Percentiles rank a stretch among this genome's conserved stretches.
Conservation (phyloP, 2,113 vertebrate species). For the Sardina pilchardus region DNA sequence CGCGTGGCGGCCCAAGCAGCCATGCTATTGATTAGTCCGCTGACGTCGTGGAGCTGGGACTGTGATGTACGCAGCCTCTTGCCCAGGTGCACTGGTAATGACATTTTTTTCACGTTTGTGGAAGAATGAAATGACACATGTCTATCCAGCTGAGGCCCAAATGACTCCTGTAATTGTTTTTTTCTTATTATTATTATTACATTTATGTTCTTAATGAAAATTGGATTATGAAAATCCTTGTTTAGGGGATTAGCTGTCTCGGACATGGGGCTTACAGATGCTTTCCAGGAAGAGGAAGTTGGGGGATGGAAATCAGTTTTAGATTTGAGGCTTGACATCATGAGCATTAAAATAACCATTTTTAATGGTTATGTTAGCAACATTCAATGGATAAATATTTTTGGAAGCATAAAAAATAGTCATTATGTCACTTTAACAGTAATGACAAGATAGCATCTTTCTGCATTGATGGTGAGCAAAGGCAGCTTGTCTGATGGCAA, state of each 20-base stretch:
- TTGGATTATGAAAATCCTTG: slow-evolving; percentile 36
- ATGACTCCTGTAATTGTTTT: neutral
- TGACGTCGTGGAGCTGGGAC: neutral
- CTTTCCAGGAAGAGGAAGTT: slow-evolving; percentile 15
- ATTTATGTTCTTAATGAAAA: slow-evolving; percentile 17
- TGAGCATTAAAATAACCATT: no score
- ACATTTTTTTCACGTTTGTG: neutral
- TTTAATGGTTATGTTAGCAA: no score
- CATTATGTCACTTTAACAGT: no score
- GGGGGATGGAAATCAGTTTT: neutral
- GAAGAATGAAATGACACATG: slow-evolving; percentile 14
- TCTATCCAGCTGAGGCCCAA: neutral
- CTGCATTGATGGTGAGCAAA: neutral
- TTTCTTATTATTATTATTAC: slow-evolving; percentile 24
- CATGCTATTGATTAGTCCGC: neutral
- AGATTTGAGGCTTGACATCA: neutral
- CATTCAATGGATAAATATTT: no score
- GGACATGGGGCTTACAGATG: slow-evolving; percentile 23
- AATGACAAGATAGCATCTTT: neutral
- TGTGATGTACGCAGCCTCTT: neutral
- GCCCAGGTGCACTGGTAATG: neutral
- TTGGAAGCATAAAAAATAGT: no score
- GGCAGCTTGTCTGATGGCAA: neutral
- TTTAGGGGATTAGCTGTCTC: slow-evolving; percentile 34
- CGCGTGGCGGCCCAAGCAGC: neutral